These are phyloP conservation scores for Phrynosoma blainvillii DNA, from an alignment of 2,113 vertebrate genomes.

Conservation along the genomic window DNA sequence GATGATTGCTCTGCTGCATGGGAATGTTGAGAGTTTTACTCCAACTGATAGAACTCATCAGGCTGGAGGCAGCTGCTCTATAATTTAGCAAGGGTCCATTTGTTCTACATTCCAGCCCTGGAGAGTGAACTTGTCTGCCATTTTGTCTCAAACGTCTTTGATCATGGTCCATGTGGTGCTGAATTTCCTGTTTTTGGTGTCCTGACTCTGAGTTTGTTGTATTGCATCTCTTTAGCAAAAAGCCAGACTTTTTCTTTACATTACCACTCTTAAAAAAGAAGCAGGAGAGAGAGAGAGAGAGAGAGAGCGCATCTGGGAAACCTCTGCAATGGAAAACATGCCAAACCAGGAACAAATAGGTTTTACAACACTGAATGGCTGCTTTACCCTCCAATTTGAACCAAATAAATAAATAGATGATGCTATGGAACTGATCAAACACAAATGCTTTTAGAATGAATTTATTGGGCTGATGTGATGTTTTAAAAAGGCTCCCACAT, in stretches of 20 bases:
- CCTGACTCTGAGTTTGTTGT: not conserved
- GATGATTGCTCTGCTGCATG: not conserved
- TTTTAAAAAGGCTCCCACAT: constrained; percentile 25
- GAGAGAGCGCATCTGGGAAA: not conserved
- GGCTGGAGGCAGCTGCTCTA: not conserved
- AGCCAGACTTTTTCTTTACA: not conserved
- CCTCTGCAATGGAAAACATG: constrained; percentile 5
- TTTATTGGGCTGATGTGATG: constrained; percentile 24
- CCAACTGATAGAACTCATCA: not conserved
- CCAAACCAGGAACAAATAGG: constrained; percentile 25
- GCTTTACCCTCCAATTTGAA: not conserved
- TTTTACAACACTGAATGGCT: constrained; percentile 2
- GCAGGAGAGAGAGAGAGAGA: not conserved
- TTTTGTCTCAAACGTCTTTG: not conserved
- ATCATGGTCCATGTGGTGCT: not conserved
- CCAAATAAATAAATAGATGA: constrained; percentile 37
- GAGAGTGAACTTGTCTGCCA: not conserved
- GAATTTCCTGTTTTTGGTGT: not conserved
- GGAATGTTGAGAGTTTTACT: not conserved
- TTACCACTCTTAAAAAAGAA: not conserved
- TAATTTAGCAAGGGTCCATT: no score
- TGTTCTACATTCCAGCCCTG: not conserved
- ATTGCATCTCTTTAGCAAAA: not conserved
- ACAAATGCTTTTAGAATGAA: constrained; percentile 18
- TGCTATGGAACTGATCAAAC: constrained; percentile 30